Conservation (phyloP, 1,140 invertebrate species). For the Penaeus chinensis region DNA sequence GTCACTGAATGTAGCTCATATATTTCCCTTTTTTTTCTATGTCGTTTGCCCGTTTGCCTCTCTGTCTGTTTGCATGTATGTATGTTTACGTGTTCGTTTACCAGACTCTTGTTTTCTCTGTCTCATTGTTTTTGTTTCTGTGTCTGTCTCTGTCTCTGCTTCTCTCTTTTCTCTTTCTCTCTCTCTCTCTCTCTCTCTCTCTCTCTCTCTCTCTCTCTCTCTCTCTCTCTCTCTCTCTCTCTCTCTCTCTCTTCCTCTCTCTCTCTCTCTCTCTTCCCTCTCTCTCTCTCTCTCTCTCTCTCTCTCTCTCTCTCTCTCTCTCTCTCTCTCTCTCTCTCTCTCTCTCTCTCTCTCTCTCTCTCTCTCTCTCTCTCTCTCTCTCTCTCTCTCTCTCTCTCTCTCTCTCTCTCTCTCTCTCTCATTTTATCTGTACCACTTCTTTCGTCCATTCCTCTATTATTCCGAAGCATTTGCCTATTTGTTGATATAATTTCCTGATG, state of each 20-base stretch:
- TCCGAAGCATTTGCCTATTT: no score
- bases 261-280: background rate
- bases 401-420: background rate
- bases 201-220: background rate
- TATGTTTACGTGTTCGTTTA: background rate
- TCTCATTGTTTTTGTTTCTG: background rate
- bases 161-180: background rate
- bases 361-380: constrained; percentile 10
- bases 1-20: no score
- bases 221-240: background rate
- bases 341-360: constrained; percentile 5
- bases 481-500: no score
- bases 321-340: background rate
- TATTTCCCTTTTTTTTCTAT: no score
- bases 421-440: background rate
- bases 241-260: constrained; percentile 2
- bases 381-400: constrained; percentile 22
- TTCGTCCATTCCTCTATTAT: background rate
- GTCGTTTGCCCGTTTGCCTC: no score
- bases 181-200: constrained; percentile 6
- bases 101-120: background rate
- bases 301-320: background rate
- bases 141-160: background rate
- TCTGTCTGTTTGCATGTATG: background rate
- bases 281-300: background rate